Evolutionary conservation across 2,888 invertebrate species (phyloP).

Genomic region (Marasmarcha lunaedactyla): DNA sequence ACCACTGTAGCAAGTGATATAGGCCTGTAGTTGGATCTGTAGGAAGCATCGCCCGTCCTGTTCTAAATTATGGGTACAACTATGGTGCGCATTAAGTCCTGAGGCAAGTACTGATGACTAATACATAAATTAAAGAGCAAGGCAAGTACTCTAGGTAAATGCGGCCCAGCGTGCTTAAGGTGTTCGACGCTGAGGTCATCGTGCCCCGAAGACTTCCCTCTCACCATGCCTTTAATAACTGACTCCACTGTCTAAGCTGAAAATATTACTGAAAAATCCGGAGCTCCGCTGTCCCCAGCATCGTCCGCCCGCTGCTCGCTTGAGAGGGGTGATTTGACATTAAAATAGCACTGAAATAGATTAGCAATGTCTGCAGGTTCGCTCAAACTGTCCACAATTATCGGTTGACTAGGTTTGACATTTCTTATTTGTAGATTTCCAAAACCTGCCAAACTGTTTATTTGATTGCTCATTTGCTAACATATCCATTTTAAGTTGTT

Average conservation of each 20-base stretch:
- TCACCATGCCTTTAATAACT: background rate
- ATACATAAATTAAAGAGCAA: slow-evolving; percentile 1
- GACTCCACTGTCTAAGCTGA: background rate
- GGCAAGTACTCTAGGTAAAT: slow-evolving; percentile 1
- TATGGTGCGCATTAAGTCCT: background rate
- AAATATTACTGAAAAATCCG: background rate
- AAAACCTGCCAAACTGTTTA: slow-evolving; percentile 3
- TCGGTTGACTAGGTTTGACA: no score
- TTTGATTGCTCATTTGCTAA: slow-evolving; percentile 1
- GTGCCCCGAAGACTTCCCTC: background rate
- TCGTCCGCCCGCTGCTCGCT: background rate
- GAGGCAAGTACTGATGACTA: slow-evolving; percentile 2
- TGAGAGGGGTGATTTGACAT: background rate
- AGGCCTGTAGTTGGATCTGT: background rate
- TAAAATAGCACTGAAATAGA: background rate
- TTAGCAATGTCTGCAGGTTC: no score
- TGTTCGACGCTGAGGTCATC: slow-evolving; percentile 3
- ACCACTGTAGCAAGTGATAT: slow-evolving; percentile 1
- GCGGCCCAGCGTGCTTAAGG: slow-evolving; percentile 1
- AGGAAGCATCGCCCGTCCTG: background rate
- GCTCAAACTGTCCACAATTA: no score
- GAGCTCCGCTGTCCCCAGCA: background rate
- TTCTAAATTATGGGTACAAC: slow-evolving; percentile 1
- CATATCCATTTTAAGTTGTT: slow-evolving; percentile 2
- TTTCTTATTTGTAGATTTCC: slow-evolving; percentile 4